Conservation (phyloP, 2,797 vertebrate genomes). For the Melanotaenia trifasciata region DNA sequence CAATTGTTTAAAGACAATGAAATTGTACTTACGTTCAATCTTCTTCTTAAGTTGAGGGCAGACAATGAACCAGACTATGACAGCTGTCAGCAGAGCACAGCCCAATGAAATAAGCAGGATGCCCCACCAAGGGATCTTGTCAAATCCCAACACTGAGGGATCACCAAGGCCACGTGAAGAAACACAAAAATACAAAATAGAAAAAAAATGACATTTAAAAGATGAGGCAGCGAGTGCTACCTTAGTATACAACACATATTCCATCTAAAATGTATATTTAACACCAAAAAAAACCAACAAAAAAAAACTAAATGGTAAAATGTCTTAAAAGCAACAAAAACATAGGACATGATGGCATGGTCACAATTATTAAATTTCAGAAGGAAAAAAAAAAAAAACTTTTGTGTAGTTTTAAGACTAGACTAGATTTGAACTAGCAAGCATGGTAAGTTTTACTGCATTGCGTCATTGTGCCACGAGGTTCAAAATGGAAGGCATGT, state of each 20-base stretch:
- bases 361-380: not conserved
- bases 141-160: constrained; percentile 92
- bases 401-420: not conserved
- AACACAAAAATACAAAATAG: constrained; percentile 64
- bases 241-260: constrained; percentile 15
- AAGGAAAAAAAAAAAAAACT: not conserved
- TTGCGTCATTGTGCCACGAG: constrained; percentile 30
- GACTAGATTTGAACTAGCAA: not conserved
- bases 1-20: not conserved
- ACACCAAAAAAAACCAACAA: no score
- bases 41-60: constrained; percentile 97
- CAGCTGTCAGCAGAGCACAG: constrained; percentile 86
- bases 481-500: constrained; percentile 40
- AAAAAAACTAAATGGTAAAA: not conserved
- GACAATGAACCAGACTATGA: constrained; percentile 94
- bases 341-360: no score
- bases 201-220: constrained; percentile 82
- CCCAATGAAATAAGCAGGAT: constrained; percentile 90
- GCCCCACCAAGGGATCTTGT: constrained; percentile 92
- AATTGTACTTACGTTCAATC: constrained; percentile 91
- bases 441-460: not conserved
- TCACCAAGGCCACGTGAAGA: constrained; percentile 40
- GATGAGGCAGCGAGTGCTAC: constrained; percentile 73
- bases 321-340: not conserved
- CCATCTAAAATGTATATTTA: not conserved